Percentiles rank a stretch among this genome's conserved stretches.
phyloP scores from a whole-genome alignment of 2,797 vertebrate species.

The Scolopax rusticola region DNA sequence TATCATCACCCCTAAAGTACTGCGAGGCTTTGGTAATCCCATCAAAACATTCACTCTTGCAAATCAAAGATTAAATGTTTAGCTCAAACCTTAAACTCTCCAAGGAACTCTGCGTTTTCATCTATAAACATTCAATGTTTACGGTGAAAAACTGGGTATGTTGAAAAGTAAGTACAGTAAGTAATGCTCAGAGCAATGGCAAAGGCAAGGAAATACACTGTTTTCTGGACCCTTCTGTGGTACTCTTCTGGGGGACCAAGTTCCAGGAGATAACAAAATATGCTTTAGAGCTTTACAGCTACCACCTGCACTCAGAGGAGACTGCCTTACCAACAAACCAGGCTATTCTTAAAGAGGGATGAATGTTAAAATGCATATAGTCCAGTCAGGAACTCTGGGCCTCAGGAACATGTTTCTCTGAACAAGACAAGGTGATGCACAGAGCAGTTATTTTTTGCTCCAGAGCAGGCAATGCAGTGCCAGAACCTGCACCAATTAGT shows the following conservation, averaged over 20 bases:
- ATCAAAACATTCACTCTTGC: background rate
- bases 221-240: background rate
- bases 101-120: background rate
- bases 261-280: background rate
- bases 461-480: background rate
- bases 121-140: background rate
- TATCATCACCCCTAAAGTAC: background rate
- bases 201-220: background rate
- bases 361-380: background rate
- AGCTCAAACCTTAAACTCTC: background rate
- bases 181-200: background rate
- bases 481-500: background rate
- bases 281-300: background rate
- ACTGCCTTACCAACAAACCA: background rate
- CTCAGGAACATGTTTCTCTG: background rate
- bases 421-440: background rate
- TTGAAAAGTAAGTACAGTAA: background rate
- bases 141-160: background rate
- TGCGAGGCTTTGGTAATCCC: background rate
- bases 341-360: background rate
- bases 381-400: background rate
- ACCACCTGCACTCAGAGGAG: background rate
- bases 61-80: background rate
- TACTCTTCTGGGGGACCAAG: background rate
- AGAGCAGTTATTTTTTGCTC: background rate